These are phyloP conservation scores for Aelia acuminata DNA, from an alignment of 2,888 invertebrate species.

Conservation along the genomic window DNA sequence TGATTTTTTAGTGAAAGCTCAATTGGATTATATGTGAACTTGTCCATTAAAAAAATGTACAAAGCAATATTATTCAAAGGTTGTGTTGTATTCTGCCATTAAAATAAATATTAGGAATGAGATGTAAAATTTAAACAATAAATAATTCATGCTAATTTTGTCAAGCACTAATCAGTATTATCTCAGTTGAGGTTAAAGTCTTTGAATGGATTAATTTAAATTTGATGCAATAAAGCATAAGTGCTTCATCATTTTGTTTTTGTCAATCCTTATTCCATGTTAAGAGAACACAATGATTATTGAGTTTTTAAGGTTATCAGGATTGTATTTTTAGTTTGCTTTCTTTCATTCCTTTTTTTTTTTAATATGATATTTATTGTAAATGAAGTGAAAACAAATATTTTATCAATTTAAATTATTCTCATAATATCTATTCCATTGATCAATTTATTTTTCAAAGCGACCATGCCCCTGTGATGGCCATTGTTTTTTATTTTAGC, in stretches of 20 bases:
- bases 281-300: background rate
- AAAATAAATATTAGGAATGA: background rate
- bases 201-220: background rate
- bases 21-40: background rate
- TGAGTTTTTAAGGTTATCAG: background rate
- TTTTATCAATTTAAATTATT: too few relatives aligned
- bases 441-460: too few relatives aligned
- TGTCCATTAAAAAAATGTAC: background rate
- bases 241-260: background rate
- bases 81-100: background rate
- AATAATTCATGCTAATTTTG: background rate
- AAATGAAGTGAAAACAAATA: too few relatives aligned
- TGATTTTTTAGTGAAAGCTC: background rate
- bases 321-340: background rate
- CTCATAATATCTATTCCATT: too few relatives aligned
- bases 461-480: too few relatives aligned
- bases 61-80: background rate
- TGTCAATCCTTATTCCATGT: background rate
- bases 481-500: too few relatives aligned
- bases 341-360: too few relatives aligned
- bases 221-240: background rate
- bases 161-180: background rate
- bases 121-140: background rate
- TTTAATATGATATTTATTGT: too few relatives aligned
- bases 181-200: background rate